Percentiles rank a stretch among this genome's conserved stretches.
These are phyloP conservation scores for Macrochelys suwanniensis DNA, from an alignment of 2,797 vertebrate genomes.

Conservation along the genomic window DNA sequence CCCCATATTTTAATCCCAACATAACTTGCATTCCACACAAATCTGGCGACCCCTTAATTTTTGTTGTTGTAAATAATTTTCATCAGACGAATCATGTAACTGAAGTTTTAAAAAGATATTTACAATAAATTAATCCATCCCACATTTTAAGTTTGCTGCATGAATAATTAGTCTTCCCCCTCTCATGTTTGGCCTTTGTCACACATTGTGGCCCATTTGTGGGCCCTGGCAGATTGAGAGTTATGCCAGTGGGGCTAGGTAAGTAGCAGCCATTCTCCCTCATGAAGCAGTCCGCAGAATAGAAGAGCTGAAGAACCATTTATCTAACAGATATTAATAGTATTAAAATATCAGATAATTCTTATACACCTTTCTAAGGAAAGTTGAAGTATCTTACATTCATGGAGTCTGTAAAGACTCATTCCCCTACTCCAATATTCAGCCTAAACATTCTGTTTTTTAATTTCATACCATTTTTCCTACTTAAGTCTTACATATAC, in stretches of 20 bases:
- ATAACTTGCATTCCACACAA: not conserved
- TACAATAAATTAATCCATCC: accelerated
- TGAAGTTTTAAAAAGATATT: not conserved
- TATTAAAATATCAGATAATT: not conserved
- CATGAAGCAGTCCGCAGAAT: not conserved
- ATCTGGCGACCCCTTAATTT: not conserved
- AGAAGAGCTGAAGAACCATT: not conserved
- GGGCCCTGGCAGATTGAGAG: not conserved
- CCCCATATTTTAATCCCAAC: not conserved
- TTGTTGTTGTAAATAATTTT: not conserved
- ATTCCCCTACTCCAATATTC: not conserved
- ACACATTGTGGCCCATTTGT: accelerated
- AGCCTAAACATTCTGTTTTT: not conserved
- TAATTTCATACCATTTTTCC: not conserved
- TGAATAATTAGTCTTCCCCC: not conserved
- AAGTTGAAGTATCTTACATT: not conserved
- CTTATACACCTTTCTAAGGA: not conserved
- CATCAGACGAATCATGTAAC: not conserved
- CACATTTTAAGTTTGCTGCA: not conserved
- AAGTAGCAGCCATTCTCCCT: not conserved
- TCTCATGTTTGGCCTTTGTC: not conserved
- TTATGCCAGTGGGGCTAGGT: not conserved
- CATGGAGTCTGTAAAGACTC: not conserved
- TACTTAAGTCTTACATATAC: not conserved
- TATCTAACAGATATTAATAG: not conserved